phyloP scores from a whole-genome alignment of 1,140 invertebrate species.

The Diachasma alloeum region DNA sequence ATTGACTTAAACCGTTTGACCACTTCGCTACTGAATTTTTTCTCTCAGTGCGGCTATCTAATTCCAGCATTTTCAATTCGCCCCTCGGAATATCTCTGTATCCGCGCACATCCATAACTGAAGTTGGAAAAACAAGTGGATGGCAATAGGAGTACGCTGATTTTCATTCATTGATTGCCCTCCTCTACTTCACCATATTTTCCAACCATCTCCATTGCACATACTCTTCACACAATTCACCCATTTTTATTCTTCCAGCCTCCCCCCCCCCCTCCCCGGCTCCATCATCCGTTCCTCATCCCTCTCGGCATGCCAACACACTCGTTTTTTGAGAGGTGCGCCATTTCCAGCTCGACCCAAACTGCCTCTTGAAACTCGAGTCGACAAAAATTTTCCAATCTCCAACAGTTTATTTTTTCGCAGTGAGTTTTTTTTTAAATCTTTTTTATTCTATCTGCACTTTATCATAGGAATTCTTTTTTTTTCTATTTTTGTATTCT shows the following conservation, averaged over 20 bases:
- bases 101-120: neutral
- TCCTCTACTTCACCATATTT: neutral
- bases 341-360: neutral
- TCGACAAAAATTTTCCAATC: neutral
- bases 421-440: neutral
- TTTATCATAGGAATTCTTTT: neutral
- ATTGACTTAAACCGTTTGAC: too few relatives aligned
- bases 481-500: neutral
- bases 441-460: neutral
- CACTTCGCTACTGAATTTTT: too few relatives aligned
- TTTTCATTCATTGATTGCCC: neutral
- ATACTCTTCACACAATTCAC: neutral
- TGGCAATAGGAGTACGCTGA: neutral
- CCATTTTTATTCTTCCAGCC: neutral
- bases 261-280: neutral
- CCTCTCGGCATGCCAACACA: neutral
- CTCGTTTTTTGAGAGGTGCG: neutral
- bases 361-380: neutral
- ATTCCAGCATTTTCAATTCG: too few relatives aligned
- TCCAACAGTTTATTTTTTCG: neutral
- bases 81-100: too few relatives aligned
- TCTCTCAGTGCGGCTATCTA: too few relatives aligned
- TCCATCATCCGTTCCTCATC: neutral
- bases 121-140: neutral
- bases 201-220: neutral